Percentiles rank a stretch among this genome's conserved stretches.
Evolutionary conservation across 2,113 vertebrate species (phyloP).

Genomic region (Numenius arquata): DNA sequence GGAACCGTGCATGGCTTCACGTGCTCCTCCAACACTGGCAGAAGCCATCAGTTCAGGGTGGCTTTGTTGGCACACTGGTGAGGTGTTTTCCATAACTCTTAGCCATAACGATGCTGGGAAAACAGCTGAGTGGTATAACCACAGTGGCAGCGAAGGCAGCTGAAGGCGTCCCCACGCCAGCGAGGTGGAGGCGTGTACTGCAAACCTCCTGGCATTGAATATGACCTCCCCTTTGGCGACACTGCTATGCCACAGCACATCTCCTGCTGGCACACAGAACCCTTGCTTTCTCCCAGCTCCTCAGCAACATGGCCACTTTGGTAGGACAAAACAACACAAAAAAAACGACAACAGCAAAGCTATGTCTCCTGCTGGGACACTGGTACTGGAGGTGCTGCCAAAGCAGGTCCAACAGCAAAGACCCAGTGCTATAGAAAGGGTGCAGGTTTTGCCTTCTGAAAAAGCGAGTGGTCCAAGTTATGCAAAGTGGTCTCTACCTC

Average conservation of each 20-base stretch:
- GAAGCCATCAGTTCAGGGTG: background rate
- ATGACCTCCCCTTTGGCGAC: fast-evolving
- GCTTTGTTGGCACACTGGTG: background rate
- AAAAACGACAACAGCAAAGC: background rate
- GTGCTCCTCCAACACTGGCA: too few relatives aligned
- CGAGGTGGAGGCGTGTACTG: background rate
- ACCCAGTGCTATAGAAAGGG: background rate
- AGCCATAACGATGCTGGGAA: background rate
- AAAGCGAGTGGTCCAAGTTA: fast-evolving
- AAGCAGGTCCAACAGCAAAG: background rate
- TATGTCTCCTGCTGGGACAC: background rate
- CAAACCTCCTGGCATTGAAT: background rate
- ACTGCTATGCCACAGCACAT: fast-evolving
- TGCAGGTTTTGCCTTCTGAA: too few relatives aligned
- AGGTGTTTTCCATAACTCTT: fast-evolving
- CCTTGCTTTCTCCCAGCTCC: background rate
- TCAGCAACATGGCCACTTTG: fast-evolving
- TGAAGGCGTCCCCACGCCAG: background rate
- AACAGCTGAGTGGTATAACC: fast-evolving
- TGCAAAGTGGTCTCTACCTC: background rate
- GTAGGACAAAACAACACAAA: background rate
- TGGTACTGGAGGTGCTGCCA: background rate
- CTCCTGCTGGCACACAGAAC: background rate
- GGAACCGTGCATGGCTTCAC: fast-evolving
- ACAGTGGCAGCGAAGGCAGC: fast-evolving